These are phyloP conservation scores for Herpailurus yagouaroundi DNA, from an alignment of 2,113 vertebrate species.

Conservation along the genomic window DNA sequence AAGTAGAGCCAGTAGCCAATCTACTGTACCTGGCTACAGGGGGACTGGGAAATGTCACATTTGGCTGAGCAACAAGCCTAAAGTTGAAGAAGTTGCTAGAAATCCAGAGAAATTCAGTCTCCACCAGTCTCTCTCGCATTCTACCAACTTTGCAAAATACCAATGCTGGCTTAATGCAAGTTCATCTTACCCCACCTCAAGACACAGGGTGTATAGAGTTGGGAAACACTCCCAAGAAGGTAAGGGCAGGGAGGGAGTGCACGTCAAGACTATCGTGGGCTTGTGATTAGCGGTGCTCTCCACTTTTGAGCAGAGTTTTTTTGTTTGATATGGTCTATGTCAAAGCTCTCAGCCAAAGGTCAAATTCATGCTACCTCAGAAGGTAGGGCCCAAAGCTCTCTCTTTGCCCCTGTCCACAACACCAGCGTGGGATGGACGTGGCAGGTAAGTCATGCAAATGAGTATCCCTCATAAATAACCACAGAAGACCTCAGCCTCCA, in stretches of 20 bases:
- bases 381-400: not conserved
- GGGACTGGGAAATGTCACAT: not conserved
- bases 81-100: not conserved
- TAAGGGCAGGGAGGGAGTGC: not conserved
- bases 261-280: accelerated
- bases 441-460: not conserved
- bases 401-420: not conserved
- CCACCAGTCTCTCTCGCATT: not conserved
- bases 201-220: accelerated
- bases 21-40: not conserved
- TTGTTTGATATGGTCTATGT: not conserved
- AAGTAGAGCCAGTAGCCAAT: not conserved
- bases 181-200: not conserved
- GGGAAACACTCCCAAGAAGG: not conserved
- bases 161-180: accelerated
- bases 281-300: not conserved
- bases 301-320: not conserved
- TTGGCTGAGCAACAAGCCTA: too few relatives aligned
- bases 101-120: not conserved
- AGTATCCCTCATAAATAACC: not conserved
- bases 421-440: not conserved
- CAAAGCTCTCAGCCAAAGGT: not conserved
- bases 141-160: not conserved
- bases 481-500: not conserved
- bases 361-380: not conserved